These are phyloP conservation scores for Pseudanteris insignis DNA, from an alignment of 2,888 invertebrate species.

Conservation along the genomic window DNA sequence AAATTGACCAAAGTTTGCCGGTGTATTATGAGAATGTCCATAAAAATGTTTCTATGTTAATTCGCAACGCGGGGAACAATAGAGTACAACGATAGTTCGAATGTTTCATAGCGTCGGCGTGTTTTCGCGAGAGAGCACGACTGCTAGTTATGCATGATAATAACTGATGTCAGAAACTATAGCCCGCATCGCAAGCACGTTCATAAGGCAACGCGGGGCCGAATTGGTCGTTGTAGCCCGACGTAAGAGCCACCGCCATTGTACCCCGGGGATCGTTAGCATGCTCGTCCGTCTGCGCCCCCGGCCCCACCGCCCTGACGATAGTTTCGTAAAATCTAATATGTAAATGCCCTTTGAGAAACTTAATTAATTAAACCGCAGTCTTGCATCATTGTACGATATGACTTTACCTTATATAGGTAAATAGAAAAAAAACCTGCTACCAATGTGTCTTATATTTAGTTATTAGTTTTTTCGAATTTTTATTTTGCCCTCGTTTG, in stretches of 20 bases:
- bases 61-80: slow-evolving; percentile 10
- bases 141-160: slow-evolving; percentile 37
- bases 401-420: slow-evolving; percentile 6
- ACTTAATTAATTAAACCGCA: slow-evolving; percentile 57
- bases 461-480: too few species aligned
- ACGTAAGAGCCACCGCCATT: slow-evolving; percentile 50
- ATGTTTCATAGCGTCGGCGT: slow-evolving; percentile 11
- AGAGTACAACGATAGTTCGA: slow-evolving; percentile 22
- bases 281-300: slow-evolving; percentile 36
- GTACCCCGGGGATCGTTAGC: slow-evolving; percentile 53
- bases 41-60: too few species aligned
- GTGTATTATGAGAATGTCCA: too few species aligned
- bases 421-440: too few species aligned
- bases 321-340: slow-evolving; percentile 44
- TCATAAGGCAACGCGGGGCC: slow-evolving; percentile 37
- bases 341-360: slow-evolving; percentile 55
- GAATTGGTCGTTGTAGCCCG: slow-evolving; percentile 45
- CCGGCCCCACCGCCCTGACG: too few species aligned
- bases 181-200: slow-evolving; percentile 24
- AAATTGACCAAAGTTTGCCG: neutral
- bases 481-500: too few species aligned
- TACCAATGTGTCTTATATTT: too few species aligned
- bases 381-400: slow-evolving; percentile 33
- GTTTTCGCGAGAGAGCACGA: slow-evolving; percentile 28
- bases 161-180: slow-evolving; percentile 38